These are phyloP conservation scores for Morpho achilles DNA, from an alignment of 2,888 invertebrate species.

Conservation along the genomic window DNA sequence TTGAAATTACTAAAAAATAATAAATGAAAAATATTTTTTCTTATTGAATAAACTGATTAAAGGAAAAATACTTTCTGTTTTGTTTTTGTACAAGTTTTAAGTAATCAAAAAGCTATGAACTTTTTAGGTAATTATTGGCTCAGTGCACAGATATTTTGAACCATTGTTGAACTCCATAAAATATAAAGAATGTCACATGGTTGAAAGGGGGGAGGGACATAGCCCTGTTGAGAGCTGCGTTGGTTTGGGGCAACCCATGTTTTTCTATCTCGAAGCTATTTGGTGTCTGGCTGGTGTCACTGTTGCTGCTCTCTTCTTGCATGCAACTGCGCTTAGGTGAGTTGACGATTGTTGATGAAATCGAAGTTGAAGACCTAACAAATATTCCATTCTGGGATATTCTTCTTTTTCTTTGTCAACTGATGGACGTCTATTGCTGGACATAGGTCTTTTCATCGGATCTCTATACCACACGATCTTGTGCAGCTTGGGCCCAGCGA, in stretches of 20 bases:
- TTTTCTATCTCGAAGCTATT: constrained; percentile 89
- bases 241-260: constrained; percentile 87
- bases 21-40: too few relatives aligned
- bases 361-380: too few relatives aligned
- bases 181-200: constrained; percentile 62
- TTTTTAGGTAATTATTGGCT: constrained; percentile 60
- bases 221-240: constrained; percentile 85
- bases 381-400: too few relatives aligned
- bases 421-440: too few relatives aligned
- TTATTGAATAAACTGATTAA: too few relatives aligned
- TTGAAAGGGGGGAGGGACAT: constrained; percentile 81
- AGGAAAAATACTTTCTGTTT: too few relatives aligned
- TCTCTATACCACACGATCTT: too few relatives aligned
- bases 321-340: constrained; percentile 83
- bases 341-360: neutral
- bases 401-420: too few relatives aligned
- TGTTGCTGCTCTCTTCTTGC: constrained; percentile 82
- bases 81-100: neutral
- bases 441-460: too few relatives aligned
- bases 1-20: too few relatives aligned
- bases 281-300: constrained; percentile 88
- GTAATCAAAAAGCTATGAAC: neutral
- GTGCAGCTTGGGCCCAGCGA: too few relatives aligned
- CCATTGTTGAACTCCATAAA: constrained; percentile 49
- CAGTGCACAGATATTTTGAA: constrained; percentile 55